phyloP scores from a whole-genome alignment of 1,140 invertebrate species.

The Cotesia typhae region DNA sequence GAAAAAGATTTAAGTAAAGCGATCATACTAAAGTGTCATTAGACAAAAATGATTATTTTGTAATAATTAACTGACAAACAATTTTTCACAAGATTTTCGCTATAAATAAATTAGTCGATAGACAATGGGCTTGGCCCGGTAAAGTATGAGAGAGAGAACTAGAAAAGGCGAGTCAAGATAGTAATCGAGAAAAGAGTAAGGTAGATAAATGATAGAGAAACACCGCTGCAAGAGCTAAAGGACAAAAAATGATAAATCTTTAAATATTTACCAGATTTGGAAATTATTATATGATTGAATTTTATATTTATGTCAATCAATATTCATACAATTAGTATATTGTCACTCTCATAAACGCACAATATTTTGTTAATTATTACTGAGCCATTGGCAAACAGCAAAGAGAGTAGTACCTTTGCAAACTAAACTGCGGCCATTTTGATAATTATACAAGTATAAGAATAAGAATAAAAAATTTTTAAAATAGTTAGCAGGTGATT shows the following conservation, averaged over 20 bases:
- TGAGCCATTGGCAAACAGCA: constrained; percentile 60
- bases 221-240: constrained; percentile 7
- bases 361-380: constrained; percentile 47
- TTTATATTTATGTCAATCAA: constrained; percentile 37
- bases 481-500: not conserved
- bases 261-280: constrained; percentile 50
- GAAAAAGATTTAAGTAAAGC: not conserved
- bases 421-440: constrained; percentile 66
- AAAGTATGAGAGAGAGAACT: constrained; percentile 22
- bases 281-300: constrained; percentile 55
- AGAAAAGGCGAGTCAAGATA: constrained; percentile 1
- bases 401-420: constrained; percentile 52
- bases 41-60: constrained; percentile 3
- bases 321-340: constrained; percentile 53
- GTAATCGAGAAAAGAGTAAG: constrained; percentile 16
- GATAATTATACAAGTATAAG: constrained; percentile 37
- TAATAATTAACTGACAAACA: constrained; percentile 7
- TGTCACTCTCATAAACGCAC: constrained; percentile 48
- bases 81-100: constrained; percentile 29
- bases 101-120: constrained; percentile 50
- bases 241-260: constrained; percentile 38
- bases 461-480: not conserved
- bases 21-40: not conserved
- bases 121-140: constrained; percentile 59
- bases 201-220: constrained; percentile 19